Evolutionary conservation across 1,140 invertebrate species (phyloP), one percentile per base, ranked within the genome.

Genomic region (Rhizoglyphus robini): DNA sequence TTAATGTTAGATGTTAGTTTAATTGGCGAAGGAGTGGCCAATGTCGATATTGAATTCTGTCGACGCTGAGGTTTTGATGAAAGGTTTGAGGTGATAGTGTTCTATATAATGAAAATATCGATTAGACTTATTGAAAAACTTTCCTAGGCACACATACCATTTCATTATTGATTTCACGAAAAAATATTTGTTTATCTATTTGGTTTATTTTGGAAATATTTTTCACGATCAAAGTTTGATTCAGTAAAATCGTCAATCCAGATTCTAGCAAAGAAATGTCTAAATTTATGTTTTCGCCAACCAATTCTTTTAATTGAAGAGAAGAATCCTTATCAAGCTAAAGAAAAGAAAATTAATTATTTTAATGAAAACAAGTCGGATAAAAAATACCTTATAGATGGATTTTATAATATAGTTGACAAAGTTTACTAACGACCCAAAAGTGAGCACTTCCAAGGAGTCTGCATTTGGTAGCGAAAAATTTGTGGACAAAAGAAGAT

Each of bases 391-490:
- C 18, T 59, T 64, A 46, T 63, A 57, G 2, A 65, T 15, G 11
- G 13, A 36, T 47, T 54, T 59, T 13, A 66, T 61, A 13, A 15
- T 4, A 4, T 60, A 62, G 34, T 54, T 61, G 2, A 66, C 31
- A 11, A 65, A 63, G 38, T 66, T 54, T 4, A 65, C 25, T 23
- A 66, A 48, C 46, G 65, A 66, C 3, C 65, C 65, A 38, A 66
- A 66, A 23, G 62, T 61, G 3, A 61, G 47, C 8, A 29, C 29
- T 47, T 62, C 30, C 3, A 38, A 25, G 4, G 65, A 49, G 51
- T 66, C 65, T 36, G 51, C 49, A 49, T 66, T 66, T 32, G 65
- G 65, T 20, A 36, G 4, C 1, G 47, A 54, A 61, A 66, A 66
- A 51, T 49, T 66, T 2, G 34, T 62, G 2, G 65, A 31, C 32